These are phyloP conservation scores for Panthera leo DNA, from an alignment of 2,113 vertebrate genomes.

Conservation along the genomic window DNA sequence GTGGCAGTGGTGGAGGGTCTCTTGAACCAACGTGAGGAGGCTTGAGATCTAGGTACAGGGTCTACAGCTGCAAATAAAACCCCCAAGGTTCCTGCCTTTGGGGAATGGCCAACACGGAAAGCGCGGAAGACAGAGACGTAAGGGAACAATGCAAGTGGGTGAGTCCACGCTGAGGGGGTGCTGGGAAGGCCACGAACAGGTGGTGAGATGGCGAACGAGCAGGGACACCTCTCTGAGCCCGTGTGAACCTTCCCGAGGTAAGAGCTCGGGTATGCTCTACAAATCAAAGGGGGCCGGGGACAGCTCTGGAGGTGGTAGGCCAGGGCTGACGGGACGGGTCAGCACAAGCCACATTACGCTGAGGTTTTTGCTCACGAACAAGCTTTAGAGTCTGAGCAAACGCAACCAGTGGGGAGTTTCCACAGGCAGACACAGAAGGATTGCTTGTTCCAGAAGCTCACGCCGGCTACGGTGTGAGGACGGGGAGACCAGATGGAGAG, in stretches of 20 bases:
- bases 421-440: not conserved
- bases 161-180: not conserved
- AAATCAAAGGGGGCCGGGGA: not conserved
- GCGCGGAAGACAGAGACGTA: too few species aligned
- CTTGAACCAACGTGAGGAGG: not conserved
- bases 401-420: too few species aligned
- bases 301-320: not conserved
- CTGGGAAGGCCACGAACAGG: not conserved
- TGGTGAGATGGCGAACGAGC: not conserved
- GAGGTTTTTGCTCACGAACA: not conserved
- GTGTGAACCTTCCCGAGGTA: not conserved
- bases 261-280: not conserved
- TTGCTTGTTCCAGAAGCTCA: not conserved
- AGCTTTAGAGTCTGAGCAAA: not conserved
- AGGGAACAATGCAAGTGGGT: accelerated
- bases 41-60: too few species aligned
- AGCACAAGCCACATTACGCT: not conserved
- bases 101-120: not conserved
- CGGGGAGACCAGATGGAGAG: not conserved
- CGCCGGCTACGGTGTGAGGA: not conserved
- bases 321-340: too few species aligned
- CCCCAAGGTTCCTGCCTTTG: too few species aligned
- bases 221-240: not conserved
- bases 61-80: not conserved
- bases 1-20: not conserved